Percentiles rank a stretch among this genome's conserved stretches.
phyloP scores from a whole-genome alignment of 2,113 vertebrate genomes.

The Eudyptes chrysolophus region DNA sequence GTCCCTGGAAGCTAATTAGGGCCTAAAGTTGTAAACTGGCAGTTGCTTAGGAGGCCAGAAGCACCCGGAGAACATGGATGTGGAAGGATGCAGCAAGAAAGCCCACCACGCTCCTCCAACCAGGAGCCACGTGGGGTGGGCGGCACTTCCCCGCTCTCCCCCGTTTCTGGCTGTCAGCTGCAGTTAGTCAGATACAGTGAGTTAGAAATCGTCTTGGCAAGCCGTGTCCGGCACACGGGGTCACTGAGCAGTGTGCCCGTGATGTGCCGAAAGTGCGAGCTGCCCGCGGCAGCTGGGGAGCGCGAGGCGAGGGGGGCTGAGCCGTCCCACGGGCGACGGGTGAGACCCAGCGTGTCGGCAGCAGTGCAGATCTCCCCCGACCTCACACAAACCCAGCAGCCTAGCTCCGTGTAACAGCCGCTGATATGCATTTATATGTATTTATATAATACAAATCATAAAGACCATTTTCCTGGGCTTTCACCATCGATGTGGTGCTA shows the following conservation, averaged over 20 bases:
- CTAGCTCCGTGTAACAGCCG: rapidly evolving
- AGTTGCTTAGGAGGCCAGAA: background rate
- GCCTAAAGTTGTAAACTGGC: background rate
- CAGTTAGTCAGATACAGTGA: background rate
- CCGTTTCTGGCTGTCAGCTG: background rate
- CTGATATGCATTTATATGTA: background rate
- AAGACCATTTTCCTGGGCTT: background rate
- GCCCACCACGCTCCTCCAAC: background rate
- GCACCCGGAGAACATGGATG: background rate
- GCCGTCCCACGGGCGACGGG: rapidly evolving
- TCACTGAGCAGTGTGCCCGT: rapidly evolving
- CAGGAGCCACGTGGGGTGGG: rapidly evolving
- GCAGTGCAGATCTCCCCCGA: background rate
- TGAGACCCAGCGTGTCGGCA: background rate
- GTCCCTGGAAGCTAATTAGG: background rate
- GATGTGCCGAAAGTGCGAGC: rapidly evolving
- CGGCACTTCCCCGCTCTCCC: background rate
- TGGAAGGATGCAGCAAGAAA: background rate
- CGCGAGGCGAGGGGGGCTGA: rapidly evolving
- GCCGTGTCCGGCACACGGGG: rapidly evolving
- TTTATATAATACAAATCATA: background rate
- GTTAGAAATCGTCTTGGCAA: background rate
- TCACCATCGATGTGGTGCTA: too few species aligned
- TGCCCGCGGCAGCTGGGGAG: rapidly evolving
- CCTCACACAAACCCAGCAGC: background rate